Conservation (phyloP, 2,797 vertebrate species). For the Melopsittacus undulatus region DNA sequence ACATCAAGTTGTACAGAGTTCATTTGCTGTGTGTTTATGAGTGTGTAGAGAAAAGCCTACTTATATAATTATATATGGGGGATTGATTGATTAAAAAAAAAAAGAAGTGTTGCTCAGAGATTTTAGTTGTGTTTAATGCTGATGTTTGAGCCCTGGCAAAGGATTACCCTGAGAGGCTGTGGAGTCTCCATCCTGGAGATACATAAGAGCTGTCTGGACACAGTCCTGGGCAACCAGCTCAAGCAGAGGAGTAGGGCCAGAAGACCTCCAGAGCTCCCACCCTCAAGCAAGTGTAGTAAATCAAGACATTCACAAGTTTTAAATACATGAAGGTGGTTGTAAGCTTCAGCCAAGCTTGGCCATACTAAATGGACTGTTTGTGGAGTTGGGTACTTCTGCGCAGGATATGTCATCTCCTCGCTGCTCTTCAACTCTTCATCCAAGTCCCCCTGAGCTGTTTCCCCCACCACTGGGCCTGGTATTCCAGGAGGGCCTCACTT, state of each 20-base stretch:
- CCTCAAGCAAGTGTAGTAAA: neutral
- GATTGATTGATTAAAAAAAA: neutral
- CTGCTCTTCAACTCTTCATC: neutral
- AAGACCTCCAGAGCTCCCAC: neutral
- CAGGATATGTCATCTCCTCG: accelerated
- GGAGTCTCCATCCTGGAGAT: neutral
- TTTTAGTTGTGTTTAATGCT: neutral
- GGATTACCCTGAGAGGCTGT: neutral
- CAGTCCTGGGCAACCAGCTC: neutral
- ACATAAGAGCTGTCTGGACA: neutral
- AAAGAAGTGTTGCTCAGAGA: neutral
- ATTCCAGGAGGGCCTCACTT: neutral
- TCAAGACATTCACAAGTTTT: neutral
- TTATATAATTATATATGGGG: neutral
- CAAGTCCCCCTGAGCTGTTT: neutral
- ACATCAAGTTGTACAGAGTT: neutral
- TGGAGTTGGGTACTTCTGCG: accelerated
- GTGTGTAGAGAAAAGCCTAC: neutral
- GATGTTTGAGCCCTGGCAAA: neutral
- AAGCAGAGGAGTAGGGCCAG: neutral
- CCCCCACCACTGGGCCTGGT: too few relatives aligned
- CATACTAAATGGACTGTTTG: accelerated
- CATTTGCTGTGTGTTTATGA: neutral
- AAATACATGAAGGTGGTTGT: neutral
- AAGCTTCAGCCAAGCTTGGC: neutral